phyloP scores from a whole-genome alignment of 2,888 invertebrate genomes.

The Ethmia dodecea region DNA sequence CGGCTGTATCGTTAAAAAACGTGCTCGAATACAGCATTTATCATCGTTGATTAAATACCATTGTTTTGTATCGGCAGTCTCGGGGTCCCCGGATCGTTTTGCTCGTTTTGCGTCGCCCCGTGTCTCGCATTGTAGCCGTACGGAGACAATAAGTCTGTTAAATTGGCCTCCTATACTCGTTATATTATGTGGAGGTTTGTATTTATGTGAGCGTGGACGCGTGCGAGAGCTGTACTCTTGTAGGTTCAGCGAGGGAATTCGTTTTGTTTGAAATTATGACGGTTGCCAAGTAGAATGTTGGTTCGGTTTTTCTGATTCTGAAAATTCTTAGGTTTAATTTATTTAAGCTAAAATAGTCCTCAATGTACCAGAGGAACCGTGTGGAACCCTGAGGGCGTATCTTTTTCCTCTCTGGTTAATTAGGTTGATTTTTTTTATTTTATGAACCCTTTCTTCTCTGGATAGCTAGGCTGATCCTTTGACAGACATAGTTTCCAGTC shows the following conservation, averaged over 20 bases:
- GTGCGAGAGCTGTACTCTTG: constrained; percentile 40
- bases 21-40: constrained; percentile 75
- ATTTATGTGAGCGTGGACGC: constrained; percentile 49
- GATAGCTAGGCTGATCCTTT: too few species aligned
- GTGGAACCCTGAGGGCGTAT: too few species aligned
- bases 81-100: constrained; percentile 56
- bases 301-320: too few species aligned
- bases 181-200: constrained; percentile 51
- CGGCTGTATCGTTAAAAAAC: constrained; percentile 75
- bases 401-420: too few species aligned
- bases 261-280: too few species aligned
- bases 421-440: too few species aligned
- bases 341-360: too few species aligned
- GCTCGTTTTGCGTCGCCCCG: constrained; percentile 60
- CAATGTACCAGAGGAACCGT: too few species aligned
- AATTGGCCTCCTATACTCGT: constrained; percentile 68
- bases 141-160: constrained; percentile 78
- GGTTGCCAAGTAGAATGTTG: too few species aligned
- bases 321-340: too few species aligned
- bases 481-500: too few species aligned
- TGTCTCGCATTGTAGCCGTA: constrained; percentile 67
- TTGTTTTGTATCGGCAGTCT: constrained; percentile 74
- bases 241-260: constrained; percentile 39
- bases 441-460: too few species aligned
- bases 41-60: constrained; percentile 78